These are phyloP conservation scores for Oligia latruncula DNA, from an alignment of 2,888 invertebrate genomes.

Conservation along the genomic window DNA sequence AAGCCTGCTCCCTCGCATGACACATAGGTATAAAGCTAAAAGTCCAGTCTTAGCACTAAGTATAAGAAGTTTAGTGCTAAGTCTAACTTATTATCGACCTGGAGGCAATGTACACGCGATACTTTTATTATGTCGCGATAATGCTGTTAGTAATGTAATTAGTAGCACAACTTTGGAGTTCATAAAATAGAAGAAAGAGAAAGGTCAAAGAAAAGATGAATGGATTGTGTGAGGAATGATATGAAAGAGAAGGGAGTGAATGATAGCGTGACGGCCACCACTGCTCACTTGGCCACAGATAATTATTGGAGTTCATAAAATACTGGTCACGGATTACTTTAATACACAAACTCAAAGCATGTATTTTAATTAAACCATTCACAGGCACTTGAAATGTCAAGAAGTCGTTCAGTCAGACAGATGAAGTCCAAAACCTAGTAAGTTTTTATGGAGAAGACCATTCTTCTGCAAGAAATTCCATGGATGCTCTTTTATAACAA, in stretches of 20 bases:
- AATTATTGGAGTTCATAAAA: background rate
- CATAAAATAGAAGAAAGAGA: background rate
- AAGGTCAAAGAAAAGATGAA: background rate
- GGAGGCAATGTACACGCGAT: conserved; percentile 53
- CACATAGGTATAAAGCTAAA: conserved; percentile 40
- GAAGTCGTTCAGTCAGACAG: background rate
- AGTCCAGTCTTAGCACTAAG: conserved; percentile 36
- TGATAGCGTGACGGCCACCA: too few relatives aligned
- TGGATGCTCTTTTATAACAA: background rate
- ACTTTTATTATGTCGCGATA: conserved; percentile 11
- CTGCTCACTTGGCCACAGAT: too few relatives aligned
- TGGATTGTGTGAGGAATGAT: background rate
- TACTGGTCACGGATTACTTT: background rate
- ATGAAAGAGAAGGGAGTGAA: background rate
- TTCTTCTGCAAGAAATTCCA: too few relatives aligned
- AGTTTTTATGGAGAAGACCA: too few relatives aligned
- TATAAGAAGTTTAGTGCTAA: conserved; percentile 47
- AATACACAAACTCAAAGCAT: background rate
- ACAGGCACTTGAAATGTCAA: background rate
- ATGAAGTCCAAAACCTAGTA: background rate
- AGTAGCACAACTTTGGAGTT: background rate
- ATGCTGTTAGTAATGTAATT: conserved; percentile 15
- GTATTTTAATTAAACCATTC: background rate
- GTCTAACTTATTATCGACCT: conserved; percentile 49
- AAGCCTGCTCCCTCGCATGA: conserved; percentile 48